Evolutionary conservation across 1,140 invertebrate species (phyloP).

Genomic region (Caerostris extrusa): DNA sequence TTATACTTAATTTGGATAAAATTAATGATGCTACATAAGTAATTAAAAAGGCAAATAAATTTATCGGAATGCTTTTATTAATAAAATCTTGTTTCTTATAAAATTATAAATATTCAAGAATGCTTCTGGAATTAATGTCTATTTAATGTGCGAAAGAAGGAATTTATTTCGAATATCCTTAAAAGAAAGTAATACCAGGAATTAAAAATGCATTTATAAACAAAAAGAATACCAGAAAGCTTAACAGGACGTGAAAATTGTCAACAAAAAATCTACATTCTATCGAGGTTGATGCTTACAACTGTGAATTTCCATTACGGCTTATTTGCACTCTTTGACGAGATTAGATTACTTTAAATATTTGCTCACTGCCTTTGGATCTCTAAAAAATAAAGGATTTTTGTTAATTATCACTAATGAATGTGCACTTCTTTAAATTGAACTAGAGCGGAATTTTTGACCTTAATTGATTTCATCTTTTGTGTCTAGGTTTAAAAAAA

Average conservation of each 20-base stretch:
- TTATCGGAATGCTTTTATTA: too few species aligned
- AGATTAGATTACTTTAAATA: background rate
- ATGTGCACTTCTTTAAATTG: background rate
- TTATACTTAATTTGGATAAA: too few species aligned
- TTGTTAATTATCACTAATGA: background rate
- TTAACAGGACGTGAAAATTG: background rate
- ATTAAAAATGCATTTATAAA: background rate
- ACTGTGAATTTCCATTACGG: background rate
- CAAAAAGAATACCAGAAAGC: background rate
- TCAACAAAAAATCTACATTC: background rate
- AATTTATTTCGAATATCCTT: background rate
- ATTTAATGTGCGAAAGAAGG: too few species aligned
- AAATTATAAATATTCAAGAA: too few species aligned
- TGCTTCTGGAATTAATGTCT: too few species aligned
- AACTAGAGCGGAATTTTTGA: slow-evolving; percentile 22
- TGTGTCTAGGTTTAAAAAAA: background rate
- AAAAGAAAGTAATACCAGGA: background rate
- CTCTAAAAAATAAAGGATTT: background rate
- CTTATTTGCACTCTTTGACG: background rate
- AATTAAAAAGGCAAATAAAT: too few species aligned
- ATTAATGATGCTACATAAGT: too few species aligned
- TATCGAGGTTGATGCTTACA: background rate
- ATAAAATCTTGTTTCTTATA: too few species aligned
- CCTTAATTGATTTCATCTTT: slow-evolving; percentile 36
- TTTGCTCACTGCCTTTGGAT: background rate